These are phyloP conservation scores for Lagopus leucura DNA, from an alignment of 2,113 vertebrate species.

Conservation along the genomic window DNA sequence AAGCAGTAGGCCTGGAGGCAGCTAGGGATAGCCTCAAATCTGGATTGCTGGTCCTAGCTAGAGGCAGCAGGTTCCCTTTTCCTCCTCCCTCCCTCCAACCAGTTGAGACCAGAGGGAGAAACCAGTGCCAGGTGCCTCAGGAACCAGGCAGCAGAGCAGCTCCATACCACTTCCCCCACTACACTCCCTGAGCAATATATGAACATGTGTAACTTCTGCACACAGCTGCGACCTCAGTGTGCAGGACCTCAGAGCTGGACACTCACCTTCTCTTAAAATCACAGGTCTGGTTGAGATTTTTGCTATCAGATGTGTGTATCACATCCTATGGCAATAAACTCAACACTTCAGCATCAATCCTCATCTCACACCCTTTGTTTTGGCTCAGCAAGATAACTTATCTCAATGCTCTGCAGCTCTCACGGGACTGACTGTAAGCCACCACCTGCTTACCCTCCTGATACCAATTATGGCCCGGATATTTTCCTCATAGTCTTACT, in stretches of 20 bases:
- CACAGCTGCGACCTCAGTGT: background rate
- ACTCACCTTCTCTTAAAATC: background rate
- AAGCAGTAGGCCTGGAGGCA: background rate
- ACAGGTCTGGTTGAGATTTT: fast-evolving
- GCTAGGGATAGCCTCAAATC: background rate
- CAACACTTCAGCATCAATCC: background rate
- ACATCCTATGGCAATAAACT: background rate
- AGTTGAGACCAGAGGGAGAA: background rate
- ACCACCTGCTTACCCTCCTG: background rate
- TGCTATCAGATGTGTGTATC: background rate
- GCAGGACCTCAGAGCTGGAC: fast-evolving
- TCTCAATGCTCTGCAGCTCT: background rate
- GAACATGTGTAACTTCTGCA: background rate
- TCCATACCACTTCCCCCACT: background rate
- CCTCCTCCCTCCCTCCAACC: background rate
- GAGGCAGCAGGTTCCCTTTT: background rate
- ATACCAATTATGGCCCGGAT: background rate
- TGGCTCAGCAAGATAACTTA: background rate
- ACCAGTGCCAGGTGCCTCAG: background rate
- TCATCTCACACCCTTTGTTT: background rate
- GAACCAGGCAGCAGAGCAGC: background rate
- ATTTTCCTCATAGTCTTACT: background rate
- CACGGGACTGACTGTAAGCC: background rate
- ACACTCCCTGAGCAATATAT: fast-evolving
- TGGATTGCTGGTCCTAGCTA: background rate